phyloP scores from a whole-genome alignment of 92 coral and sea anemone species.

The Actinernus sp. region DNA sequence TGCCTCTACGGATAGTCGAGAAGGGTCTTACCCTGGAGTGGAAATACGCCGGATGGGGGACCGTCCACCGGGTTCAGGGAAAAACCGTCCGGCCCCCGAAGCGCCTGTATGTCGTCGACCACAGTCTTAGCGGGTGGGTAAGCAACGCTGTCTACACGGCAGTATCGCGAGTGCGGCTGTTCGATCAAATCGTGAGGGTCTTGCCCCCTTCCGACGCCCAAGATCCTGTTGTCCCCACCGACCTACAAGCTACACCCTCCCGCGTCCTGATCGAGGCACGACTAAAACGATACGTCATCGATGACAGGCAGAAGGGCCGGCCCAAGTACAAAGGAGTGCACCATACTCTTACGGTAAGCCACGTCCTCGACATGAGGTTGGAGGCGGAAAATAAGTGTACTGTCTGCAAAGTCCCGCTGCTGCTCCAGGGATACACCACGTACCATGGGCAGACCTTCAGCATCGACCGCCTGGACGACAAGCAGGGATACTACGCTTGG shows the following conservation, averaged over 20 bases:
- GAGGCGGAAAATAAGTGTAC: not conserved
- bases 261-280: slow-evolving; percentile 25
- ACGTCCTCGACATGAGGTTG: slow-evolving; percentile 7
- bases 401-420: too few species aligned
- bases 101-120: slow-evolving; percentile 25
- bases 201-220: slow-evolving; percentile 5
- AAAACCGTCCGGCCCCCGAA: slow-evolving; percentile 7
- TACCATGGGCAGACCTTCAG: slow-evolving; percentile 28
- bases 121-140: slow-evolving; percentile 30
- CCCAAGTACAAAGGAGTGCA: slow-evolving; percentile 6
- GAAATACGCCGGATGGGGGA: slow-evolving; percentile 28
- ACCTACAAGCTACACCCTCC: slow-evolving; percentile 23
- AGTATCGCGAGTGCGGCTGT: slow-evolving; percentile 6
- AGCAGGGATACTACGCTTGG: slow-evolving; percentile 50
- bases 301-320: slow-evolving; percentile 33
- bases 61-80: too few species aligned
- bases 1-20: not conserved
- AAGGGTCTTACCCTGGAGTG: slow-evolving; percentile 9
- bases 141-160: slow-evolving; percentile 40
- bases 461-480: too few species aligned
- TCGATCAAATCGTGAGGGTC: slow-evolving; percentile 18
- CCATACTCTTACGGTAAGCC: slow-evolving; percentile 24
- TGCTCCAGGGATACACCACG: slow-evolving; percentile 39
- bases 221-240: slow-evolving; percentile 15
- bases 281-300: slow-evolving; percentile 28